Evolutionary conservation across 2,888 invertebrate genomes (phyloP), one percentile per base, ranked within the genome.

Genomic region (Euspilapteryx auroguttella): DNA sequence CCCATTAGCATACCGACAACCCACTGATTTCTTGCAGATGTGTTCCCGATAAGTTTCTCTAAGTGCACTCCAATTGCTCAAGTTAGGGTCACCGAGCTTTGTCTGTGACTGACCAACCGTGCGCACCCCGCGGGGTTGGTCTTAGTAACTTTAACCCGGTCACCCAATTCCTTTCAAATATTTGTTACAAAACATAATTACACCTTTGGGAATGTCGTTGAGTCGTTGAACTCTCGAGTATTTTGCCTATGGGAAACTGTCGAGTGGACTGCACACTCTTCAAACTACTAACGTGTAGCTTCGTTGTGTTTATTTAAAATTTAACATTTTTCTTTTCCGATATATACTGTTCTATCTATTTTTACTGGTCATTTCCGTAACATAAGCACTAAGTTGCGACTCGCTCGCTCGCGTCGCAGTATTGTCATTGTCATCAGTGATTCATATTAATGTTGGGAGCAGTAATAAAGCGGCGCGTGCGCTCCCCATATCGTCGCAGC

Each of bases 31-130:
- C n/a, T n/a, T 28, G 32, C 32, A 32, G 32, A 32, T 32, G 32
- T 32, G 20, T 24, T 10, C 21, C 27, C 29, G 32, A 32, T 32
- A 53, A 49, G 37, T 39, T 38, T 45, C 50, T 47, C 46, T 44
- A 50, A 52, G 55, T 49, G 44, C 42, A 42, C 45, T 51, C 41
- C 41, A 47, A 48, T 12, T 21, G 42, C 44, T 49, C 49, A n/a
- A n/a, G n/a, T 39, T 47, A 52, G 61, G 59, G 56, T 57, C 56
- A n/a, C n/a, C n/a, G n/a, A n/a, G n/a, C n/a, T 54, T 75, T 73
- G 71, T 75, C 57, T 68, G 49, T 42, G 61, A 69, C 69, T 75
- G 75, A 75, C 75, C 75, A 65, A 62, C 56, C 66, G 64, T 65
- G 51, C 38, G 36, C 44, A 44, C 54, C 38, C 49, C 47, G 64